Percentiles rank a stretch among this genome's conserved stretches.
Conservation (phyloP, 2,888 invertebrate species). For the Calephelis perditalis region DNA sequence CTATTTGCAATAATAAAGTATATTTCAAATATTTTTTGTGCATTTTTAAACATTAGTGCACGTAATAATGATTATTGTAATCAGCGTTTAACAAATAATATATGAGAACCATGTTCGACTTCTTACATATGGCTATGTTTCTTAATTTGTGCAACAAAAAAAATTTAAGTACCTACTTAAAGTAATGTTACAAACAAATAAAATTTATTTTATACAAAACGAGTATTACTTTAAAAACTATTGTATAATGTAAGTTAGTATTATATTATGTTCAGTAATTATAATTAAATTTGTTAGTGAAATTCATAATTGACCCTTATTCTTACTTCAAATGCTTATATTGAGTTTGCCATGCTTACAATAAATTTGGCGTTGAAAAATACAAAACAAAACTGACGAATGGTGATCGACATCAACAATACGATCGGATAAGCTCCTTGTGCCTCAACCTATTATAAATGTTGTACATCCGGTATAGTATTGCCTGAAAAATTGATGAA, state of each 20-base stretch:
- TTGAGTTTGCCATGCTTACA: neutral
- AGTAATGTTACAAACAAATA: conserved; percentile 4
- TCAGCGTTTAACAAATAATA: neutral
- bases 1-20: neutral
- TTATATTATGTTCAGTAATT: neutral
- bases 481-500: no score
- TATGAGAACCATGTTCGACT: conserved; percentile 5
- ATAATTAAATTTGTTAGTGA: neutral
- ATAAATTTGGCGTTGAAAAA: neutral
- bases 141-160: conserved; percentile 1
- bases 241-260: neutral
- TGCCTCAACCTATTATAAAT: no score
- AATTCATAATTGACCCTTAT: neutral
- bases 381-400: neutral
- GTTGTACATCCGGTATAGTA: no score
- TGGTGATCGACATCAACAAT: no score
- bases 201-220: conserved; percentile 6
- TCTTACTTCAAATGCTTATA: neutral
- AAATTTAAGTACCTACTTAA: conserved; percentile 4
- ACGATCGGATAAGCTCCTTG: no score
- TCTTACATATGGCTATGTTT: conserved; percentile 3
- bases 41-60: conserved; percentile 2
- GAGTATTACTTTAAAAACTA: conserved; percentile 7
- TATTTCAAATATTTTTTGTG: conserved; percentile 6
- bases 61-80: neutral